A percentile compares a stretch with the other conserved stretches of the same genome.
Evolutionary conservation across 2,113 vertebrate species (phyloP).

Genomic region (Ivindomyrus marchei): DNA sequence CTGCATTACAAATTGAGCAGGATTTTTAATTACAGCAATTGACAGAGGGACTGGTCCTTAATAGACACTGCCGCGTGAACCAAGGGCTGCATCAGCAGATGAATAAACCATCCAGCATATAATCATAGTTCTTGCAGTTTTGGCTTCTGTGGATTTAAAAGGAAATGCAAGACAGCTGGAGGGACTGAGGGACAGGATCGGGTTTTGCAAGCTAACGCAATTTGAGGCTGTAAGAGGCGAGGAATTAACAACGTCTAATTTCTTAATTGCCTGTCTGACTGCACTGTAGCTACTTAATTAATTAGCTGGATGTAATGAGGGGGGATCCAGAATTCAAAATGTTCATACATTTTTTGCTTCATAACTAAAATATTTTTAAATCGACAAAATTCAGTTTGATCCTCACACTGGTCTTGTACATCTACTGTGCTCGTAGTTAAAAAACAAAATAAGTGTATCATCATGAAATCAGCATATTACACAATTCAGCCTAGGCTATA

Average conservation of each 20-base stretch:
- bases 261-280: not conserved
- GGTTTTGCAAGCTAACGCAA: conserved; percentile 61
- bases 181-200: conserved; percentile 10
- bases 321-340: not conserved
- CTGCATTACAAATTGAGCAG: conserved; percentile 54
- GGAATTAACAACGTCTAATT: conserved; percentile 28
- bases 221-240: conserved; percentile 47
- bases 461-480: not conserved
- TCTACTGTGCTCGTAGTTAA: not conserved
- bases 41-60: conserved; percentile 64
- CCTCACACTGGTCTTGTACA: not conserved
- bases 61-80: conserved; percentile 53
- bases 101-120: conserved; percentile 67
- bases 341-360: not conserved
- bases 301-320: not conserved
- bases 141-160: conserved; percentile 48
- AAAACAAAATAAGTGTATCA: not conserved
- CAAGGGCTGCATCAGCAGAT: conserved; percentile 49
- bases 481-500: not conserved
- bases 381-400: not conserved
- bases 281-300: conserved; percentile 4
- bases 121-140: conserved; percentile 72
- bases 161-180: conserved; percentile 29
- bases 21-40: conserved; percentile 65
- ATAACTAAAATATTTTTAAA: not conserved